A percentile compares a stretch with the other conserved stretches of the same genome.
Evolutionary conservation across 2,113 vertebrate genomes (phyloP).

Genomic region (Larimichthys polyactis): DNA sequence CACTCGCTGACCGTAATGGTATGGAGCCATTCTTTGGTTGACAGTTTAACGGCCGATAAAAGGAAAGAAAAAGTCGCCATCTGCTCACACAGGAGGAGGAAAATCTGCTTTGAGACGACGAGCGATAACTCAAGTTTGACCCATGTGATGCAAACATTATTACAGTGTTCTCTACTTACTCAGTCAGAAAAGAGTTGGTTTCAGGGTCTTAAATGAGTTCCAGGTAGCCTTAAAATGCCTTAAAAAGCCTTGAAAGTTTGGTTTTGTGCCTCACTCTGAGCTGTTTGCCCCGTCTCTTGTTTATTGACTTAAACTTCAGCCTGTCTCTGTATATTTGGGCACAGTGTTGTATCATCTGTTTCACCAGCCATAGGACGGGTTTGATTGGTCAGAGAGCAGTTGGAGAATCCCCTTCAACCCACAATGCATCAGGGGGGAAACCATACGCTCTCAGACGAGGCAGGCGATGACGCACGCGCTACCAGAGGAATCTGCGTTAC

Average conservation of each 20-base stretch:
- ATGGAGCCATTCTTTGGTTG: neutral
- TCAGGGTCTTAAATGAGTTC: neutral
- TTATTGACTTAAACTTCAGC: slow-evolving; percentile 54
- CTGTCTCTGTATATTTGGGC: slow-evolving; percentile 48
- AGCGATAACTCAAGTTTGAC: neutral
- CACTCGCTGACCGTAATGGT: too few species aligned
- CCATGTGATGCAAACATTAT: neutral
- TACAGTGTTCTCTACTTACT: neutral
- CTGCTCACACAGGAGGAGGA: neutral
- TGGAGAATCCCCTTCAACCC: slow-evolving; percentile 35
- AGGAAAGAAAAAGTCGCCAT: neutral
- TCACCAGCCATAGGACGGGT: slow-evolving; percentile 41
- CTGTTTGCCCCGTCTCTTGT: slow-evolving; percentile 41
- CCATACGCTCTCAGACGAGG: neutral
- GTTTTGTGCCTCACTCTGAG: neutral
- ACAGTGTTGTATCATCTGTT: slow-evolving; percentile 57
- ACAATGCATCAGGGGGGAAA: slow-evolving; percentile 52
- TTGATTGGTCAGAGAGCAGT: slow-evolving; percentile 25
- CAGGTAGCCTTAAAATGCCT: neutral
- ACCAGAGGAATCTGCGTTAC: neutral
- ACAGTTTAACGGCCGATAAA: neutral
- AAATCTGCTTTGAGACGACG: too few species aligned
- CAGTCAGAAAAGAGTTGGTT: neutral
- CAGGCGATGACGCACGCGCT: slow-evolving; percentile 5
- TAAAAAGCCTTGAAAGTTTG: neutral